Evolutionary conservation across 1,140 invertebrate species (phyloP), one percentile per base, ranked within the genome.

Genomic region (Drosophila trapezifrons): DNA sequence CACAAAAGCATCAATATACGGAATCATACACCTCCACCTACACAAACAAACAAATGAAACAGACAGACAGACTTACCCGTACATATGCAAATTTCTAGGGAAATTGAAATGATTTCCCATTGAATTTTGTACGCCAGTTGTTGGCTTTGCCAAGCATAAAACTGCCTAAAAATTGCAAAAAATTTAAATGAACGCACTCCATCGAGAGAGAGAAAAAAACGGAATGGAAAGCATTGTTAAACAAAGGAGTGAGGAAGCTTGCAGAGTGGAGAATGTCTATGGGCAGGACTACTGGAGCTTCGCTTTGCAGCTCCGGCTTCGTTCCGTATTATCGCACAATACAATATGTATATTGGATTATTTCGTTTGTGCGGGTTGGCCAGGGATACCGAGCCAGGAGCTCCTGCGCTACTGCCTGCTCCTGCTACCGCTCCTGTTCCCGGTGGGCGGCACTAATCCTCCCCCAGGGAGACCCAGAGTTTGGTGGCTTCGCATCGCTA

Each of bases 121-220:
- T 80, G 73, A 83, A 83, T 77, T 52, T 81, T 66, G 49, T 71
- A 69, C 67, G 64, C 54, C 66, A 69, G 73, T 78, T 72, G 80
- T 78, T 84, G 79, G 78, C 55, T 78, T 84, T 89, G 45, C 77
- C 84, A 69, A 69, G 84, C 65, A 80, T 78, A 80, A 80, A 89
- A 78, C 76, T 77, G 84, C 85, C 84, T 80, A 90, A 89, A 86
- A 84, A 89, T 74, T 82, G 83, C 71, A 71, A 89, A 86, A 83
- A 79, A 80, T 83, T 89, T 78, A 89, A 89, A 89, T 83, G 80
- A 84, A 89, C 76, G 79, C 65, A 80, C 46, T 74, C 57, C 38
- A 49, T 49, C 37, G 37, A 62, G 58, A 62, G 70, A 32, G 58
- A 38, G 69, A 66, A 25, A 38, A 67, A 40, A 52, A 49, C 32